A percentile compares a stretch with the other conserved stretches of the same genome.
Conservation (phyloP, 2,888 invertebrate species). For the Ichneumoninae sp. region DNA sequence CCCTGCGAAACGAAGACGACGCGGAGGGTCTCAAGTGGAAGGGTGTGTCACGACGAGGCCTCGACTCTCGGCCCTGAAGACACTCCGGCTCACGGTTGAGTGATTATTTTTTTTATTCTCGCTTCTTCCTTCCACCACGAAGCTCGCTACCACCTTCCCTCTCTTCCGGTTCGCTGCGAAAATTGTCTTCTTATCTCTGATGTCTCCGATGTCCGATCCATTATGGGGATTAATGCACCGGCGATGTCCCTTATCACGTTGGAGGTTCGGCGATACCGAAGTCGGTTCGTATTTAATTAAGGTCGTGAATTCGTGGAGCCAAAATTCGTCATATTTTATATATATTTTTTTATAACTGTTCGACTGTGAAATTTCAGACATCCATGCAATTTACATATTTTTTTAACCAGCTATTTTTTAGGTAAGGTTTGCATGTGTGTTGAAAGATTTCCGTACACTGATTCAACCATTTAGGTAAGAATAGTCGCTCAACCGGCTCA, state of each 20-base stretch:
- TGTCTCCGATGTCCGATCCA: background rate
- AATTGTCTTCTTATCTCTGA: constrained; percentile 10
- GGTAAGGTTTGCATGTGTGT: background rate
- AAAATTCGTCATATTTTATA: background rate
- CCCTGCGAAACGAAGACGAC: constrained; percentile 55
- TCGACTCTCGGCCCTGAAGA: constrained; percentile 62
- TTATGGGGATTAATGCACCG: background rate
- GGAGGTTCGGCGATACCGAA: background rate
- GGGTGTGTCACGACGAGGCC: constrained; percentile 63
- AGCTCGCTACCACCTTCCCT: background rate
- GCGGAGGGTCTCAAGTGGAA: constrained; percentile 66
- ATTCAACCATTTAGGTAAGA: too few species aligned
- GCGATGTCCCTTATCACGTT: constrained; percentile 10
- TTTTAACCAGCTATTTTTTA: background rate
- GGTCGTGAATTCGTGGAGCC: background rate
- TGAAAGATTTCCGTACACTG: too few species aligned
- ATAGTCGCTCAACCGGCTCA: too few species aligned
- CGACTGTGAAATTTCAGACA: background rate
- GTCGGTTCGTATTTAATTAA: background rate
- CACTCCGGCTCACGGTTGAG: constrained; percentile 44
- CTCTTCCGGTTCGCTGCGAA: constrained; percentile 18
- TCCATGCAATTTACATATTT: background rate
- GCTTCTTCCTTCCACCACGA: constrained; percentile 1
- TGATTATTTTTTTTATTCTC: constrained; percentile 52
- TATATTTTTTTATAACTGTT: background rate